Percentiles rank a stretch among this genome's conserved stretches.
Evolutionary conservation across 2,888 invertebrate genomes (phyloP).

Genomic region (Euclidia mi): DNA sequence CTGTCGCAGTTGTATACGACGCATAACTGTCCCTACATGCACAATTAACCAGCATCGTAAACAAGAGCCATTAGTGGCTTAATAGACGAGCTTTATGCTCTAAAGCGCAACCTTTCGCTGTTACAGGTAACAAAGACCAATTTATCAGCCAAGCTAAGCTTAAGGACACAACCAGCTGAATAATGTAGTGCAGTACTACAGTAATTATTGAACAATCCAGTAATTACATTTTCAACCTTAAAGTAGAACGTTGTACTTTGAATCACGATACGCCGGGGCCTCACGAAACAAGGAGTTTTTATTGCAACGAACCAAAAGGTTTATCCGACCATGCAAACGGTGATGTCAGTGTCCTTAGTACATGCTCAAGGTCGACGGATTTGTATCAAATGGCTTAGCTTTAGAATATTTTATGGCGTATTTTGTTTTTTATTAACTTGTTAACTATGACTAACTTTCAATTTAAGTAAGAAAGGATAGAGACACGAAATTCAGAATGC

Average conservation of each 20-base stretch:
- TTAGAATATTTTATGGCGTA: neutral
- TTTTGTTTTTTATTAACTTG: neutral
- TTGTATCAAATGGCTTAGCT: slow-evolving; percentile 11
- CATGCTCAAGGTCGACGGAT: slow-evolving; percentile 47
- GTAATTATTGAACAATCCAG: neutral
- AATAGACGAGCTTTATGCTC: no score
- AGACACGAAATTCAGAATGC: no score
- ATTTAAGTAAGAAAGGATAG: no score
- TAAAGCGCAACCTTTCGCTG: no score
- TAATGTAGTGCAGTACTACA: neutral
- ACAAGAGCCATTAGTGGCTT: no score
- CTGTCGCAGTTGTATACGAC: no score
- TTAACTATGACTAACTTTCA: no score
- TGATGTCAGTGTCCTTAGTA: slow-evolving; percentile 72
- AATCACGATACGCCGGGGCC: neutral
- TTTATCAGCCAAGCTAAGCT: no score
- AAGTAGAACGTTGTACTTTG: neutral
- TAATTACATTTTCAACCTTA: neutral
- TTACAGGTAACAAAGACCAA: no score
- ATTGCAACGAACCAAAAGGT: slow-evolving; percentile 48
- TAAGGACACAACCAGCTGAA: no score
- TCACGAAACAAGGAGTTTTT: slow-evolving; percentile 29
- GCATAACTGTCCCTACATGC: no score
- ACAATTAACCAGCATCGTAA: no score
- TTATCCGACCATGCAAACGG: slow-evolving; percentile 49